Evolutionary conservation across 2,797 vertebrate genomes (phyloP).

Genomic region (Mareca strepera): DNA sequence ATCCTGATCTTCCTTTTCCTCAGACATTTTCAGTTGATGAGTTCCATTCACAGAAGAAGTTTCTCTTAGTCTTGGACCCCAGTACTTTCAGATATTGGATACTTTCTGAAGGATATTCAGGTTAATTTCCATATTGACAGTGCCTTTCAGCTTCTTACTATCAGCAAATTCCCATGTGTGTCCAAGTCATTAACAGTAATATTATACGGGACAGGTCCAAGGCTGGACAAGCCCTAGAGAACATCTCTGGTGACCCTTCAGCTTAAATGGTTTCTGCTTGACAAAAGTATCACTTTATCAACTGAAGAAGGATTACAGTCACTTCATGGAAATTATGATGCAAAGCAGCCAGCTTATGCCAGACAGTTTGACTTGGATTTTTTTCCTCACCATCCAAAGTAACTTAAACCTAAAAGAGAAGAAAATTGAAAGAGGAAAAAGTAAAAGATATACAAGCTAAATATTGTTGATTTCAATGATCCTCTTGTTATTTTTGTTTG

Average conservation of each 20-base stretch:
- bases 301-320: background rate
- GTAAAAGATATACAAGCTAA: background rate
- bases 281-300: background rate
- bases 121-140: background rate
- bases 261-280: background rate
- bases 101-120: background rate
- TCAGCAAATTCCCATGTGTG: background rate
- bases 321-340: background rate
- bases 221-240: background rate
- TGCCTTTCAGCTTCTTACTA: background rate
- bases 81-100: fast-evolving
- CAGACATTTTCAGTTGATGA: background rate
- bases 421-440: background rate
- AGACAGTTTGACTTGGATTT: background rate
- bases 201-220: background rate
- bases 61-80: background rate
- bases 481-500: background rate
- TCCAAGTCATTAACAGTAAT: background rate
- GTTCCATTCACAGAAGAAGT: background rate
- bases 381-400: background rate
- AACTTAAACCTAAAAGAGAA: background rate
- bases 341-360: background rate
- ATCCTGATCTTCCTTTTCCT: background rate
- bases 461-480: background rate
- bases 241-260: background rate